Base-by-base conservation (phyloP, 2,113 vertebrate genomes). In the Saguinus midas region DNA sequence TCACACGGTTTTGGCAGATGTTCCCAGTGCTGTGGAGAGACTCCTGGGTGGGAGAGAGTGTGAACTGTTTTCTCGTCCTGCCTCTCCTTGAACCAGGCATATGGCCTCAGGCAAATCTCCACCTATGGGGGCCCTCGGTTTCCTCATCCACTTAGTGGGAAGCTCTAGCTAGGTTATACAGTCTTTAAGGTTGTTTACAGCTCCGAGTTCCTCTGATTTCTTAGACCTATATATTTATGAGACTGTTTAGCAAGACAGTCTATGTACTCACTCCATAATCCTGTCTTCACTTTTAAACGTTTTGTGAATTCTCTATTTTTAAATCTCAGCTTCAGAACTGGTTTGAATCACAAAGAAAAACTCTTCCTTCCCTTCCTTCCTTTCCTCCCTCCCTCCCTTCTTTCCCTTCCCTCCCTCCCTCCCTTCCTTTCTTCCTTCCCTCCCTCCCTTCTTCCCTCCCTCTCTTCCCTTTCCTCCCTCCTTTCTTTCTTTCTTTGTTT, bases 261-360 rank as follows among this genome's bases (percentile, higher is more conserved):
- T 37, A 11, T 61, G 23, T 13, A 8, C 6, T 80, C 32, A 80
- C 3, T 66, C 25, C 16, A 32, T 23, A 7, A 70, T 73, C 3
- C 10, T 79, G 4, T 18, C n/a, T 76, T 83, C 27, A 66, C 13
- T 43, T 89, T 80, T 6, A 78, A 55, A 40, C 14, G 7, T 57
- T 73, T 55, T 81, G 35, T 68, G 25, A 75, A 43, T 79, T 91
- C 50, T 64, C 20, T 50, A n/a, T 87, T 81, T 35, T 32, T 14
- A 64, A 64, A 10, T 80, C 40, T 92, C 61, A 12, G 14, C 35
- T 96, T 94, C 27, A 91, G 83, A 95, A 83, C 32, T 61, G 50
- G 37, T 57, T 82, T 32, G 21, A 84, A n/a, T 72, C 27, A 90
- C 29, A 76, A 90, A 90, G 72, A 90, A 96, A 91, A 84, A 0